Percentiles rank a stretch among this genome's conserved stretches.
Conservation (phyloP, 2,888 invertebrate species). For the Cepaea hortensis region DNA sequence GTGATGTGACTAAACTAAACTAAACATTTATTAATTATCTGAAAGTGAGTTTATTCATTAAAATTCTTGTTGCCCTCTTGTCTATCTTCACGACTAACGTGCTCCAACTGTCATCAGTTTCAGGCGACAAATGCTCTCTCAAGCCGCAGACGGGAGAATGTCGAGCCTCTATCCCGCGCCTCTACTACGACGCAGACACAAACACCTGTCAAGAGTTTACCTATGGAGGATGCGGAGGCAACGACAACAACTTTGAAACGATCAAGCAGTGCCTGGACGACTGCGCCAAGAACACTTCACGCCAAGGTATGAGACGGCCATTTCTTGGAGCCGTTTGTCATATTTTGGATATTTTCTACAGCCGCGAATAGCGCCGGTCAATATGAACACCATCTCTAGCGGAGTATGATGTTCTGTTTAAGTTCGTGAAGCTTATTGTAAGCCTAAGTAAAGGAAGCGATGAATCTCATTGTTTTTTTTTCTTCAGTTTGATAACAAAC, state of each 20-base stretch:
- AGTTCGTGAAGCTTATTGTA: no score
- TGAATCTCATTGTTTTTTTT: no score
- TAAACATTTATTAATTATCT: no score
- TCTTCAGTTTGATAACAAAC: no score
- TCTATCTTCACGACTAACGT: neutral
- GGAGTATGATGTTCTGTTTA: no score
- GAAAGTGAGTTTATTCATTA: no score
- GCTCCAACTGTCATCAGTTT: neutral
- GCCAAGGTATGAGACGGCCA: neutral
- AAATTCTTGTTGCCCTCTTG: no score
- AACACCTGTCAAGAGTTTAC: conserved; percentile 84
- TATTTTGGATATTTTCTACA: no score
- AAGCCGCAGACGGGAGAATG: conserved; percentile 53
- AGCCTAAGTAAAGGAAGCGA: no score
- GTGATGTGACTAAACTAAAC: no score
- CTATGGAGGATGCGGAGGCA: conserved; percentile 79
- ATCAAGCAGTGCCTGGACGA: conserved; percentile 85
- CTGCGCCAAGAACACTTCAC: neutral
- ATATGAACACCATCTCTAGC: no score
- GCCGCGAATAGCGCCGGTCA: no score
- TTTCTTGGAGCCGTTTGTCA: neutral
- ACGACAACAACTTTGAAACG: conserved; percentile 81
- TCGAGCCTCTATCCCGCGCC: conserved; percentile 77
- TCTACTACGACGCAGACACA: conserved; percentile 82
- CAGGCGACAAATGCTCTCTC: conserved; percentile 27